Evolutionary conservation across 2,888 invertebrate species (phyloP).

Genomic region (Dynastes maya): DNA sequence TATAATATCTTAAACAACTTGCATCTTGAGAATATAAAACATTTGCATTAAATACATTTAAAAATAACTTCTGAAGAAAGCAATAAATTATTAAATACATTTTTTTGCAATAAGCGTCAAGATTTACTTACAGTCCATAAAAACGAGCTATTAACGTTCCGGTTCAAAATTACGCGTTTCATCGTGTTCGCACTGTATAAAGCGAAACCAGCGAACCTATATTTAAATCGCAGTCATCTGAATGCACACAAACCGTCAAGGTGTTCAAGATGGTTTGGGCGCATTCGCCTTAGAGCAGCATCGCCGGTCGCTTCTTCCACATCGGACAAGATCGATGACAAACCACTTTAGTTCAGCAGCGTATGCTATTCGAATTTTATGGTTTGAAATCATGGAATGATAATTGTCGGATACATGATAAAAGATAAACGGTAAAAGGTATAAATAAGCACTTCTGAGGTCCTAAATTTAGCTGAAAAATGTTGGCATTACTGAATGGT

Average conservation of each 20-base stretch:
- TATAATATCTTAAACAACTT: too few species aligned
- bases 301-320: background rate
- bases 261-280: conserved; percentile 9
- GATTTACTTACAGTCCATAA: too few species aligned
- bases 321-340: conserved; percentile 10
- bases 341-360: conserved; percentile 8
- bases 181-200: background rate
- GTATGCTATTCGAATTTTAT: background rate
- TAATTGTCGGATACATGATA: conserved; percentile 1
- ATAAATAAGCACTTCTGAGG: too few species aligned
- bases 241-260: conserved; percentile 18
- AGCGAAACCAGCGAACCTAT: conserved; percentile 5
- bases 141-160: too few species aligned
- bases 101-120: too few species aligned
- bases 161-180: background rate
- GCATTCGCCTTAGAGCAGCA: conserved; percentile 12
- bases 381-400: background rate
- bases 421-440: too few species aligned
- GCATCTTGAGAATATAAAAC: too few species aligned
- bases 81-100: too few species aligned
- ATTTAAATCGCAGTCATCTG: conserved; percentile 29
- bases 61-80: too few species aligned
- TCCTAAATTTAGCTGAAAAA: too few species aligned
- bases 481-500: too few species aligned
- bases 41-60: too few species aligned